Conservation (phyloP, 2,888 invertebrate genomes). For the Pharmacophagus antenor region DNA sequence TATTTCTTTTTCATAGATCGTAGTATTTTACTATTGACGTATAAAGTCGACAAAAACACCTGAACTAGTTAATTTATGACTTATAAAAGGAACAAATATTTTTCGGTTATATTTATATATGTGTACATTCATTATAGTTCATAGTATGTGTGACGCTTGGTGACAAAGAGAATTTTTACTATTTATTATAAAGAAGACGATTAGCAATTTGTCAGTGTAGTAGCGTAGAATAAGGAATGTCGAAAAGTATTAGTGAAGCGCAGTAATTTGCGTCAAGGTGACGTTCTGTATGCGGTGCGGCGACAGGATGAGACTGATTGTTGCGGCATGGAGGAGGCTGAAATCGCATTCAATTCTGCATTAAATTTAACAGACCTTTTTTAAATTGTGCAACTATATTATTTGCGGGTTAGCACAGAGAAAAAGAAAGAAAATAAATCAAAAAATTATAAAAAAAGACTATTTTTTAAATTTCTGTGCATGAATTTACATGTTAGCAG, state of each 20-base stretch:
- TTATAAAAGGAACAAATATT: too few species aligned
- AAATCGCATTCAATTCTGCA: conserved; percentile 12
- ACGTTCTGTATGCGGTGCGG: conserved; percentile 35
- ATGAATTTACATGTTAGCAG: too few species aligned
- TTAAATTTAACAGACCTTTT: conserved; percentile 4
- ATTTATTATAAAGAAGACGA: not conserved
- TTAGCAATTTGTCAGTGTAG: not conserved
- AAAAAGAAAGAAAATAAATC: not conserved
- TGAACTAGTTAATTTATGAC: too few species aligned
- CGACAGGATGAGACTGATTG: conserved; percentile 42
- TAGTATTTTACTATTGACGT: too few species aligned
- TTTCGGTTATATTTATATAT: too few species aligned
- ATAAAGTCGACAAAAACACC: too few species aligned
- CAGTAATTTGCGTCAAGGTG: conserved; percentile 32
- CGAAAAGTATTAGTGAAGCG: conserved; percentile 20
- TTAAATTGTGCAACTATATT: not conserved
- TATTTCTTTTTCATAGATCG: too few species aligned
- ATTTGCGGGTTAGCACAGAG: not conserved
- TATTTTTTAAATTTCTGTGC: too few species aligned
- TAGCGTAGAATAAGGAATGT: conserved; percentile 23
- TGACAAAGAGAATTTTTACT: not conserved
- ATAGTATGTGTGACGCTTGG: not conserved
- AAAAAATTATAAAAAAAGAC: too few species aligned
- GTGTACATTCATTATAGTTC: not conserved
- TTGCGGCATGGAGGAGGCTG: conserved; percentile 6